Evolutionary conservation across 2,888 invertebrate genomes (phyloP).

Genomic region (Zelleria hepariella): DNA sequence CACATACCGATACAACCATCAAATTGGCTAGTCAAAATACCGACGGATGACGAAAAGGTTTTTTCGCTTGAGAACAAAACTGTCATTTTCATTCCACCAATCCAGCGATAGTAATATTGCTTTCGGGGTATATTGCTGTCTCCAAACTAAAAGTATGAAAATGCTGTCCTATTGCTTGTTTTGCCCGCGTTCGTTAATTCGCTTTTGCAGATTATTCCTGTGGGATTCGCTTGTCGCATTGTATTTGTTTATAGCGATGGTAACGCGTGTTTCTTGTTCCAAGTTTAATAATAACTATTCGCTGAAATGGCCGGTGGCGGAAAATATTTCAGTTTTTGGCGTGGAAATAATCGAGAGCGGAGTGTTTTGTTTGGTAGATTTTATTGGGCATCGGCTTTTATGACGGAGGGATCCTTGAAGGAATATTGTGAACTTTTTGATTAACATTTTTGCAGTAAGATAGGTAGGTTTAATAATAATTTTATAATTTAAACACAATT

Average conservation of each 20-base stretch:
- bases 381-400: neutral
- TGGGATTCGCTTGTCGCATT: slow-evolving; percentile 10
- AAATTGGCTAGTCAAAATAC: no score
- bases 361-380: neutral
- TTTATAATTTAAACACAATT: no score
- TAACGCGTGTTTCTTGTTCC: neutral
- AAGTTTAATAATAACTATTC: neutral
- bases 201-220: slow-evolving; percentile 10
- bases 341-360: neutral
- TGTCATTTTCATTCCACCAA: no score
- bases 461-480: no score
- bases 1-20: no score
- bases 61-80: no score
- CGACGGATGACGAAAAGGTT: no score
- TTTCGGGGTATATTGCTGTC: neutral
- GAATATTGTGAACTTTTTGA: neutral
- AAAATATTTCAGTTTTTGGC: neutral
- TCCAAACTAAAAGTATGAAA: neutral
- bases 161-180: slow-evolving; percentile 1
- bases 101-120: slow-evolving; percentile 7
- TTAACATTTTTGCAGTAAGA: neutral
- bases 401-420: neutral
- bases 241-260: neutral
- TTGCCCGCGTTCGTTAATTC: slow-evolving; percentile 10
- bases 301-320: neutral